These are phyloP conservation scores for Silurus lanzhouensis DNA, from an alignment of 2,797 vertebrate species.

Conservation along the genomic window DNA sequence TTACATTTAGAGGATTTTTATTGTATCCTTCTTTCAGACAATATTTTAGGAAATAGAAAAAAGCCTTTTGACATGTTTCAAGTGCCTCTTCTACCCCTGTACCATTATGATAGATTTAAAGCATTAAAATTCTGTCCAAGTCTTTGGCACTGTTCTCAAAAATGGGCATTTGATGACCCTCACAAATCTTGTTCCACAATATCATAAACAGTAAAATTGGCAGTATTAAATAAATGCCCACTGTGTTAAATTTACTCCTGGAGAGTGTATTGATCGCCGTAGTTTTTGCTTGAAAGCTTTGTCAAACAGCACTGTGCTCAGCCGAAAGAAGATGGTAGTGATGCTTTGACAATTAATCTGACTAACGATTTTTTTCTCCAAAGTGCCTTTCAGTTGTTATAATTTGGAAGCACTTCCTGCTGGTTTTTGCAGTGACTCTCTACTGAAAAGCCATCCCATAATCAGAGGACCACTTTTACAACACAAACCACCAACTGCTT, in stretches of 20 bases:
- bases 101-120: slow-evolving; percentile 27
- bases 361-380: slow-evolving; percentile 7
- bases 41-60: background rate
- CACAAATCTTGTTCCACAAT: slow-evolving; percentile 39
- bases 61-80: background rate
- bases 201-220: slow-evolving; percentile 34
- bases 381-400: slow-evolving; percentile 2
- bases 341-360: slow-evolving; percentile 36
- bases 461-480: background rate
- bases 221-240: slow-evolving; percentile 35
- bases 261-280: slow-evolving; percentile 33
- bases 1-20: background rate
- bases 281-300: slow-evolving; percentile 17
- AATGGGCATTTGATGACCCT: slow-evolving; percentile 38
- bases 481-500: background rate
- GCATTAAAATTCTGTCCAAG: slow-evolving; percentile 24
- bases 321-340: background rate
- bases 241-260: slow-evolving; percentile 42
- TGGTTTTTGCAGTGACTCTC: slow-evolving; percentile 8
- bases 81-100: background rate
- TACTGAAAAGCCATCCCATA: background rate
- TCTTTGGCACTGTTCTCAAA: slow-evolving; percentile 2
- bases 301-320: slow-evolving; percentile 1
- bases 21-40: slow-evolving; percentile 4
- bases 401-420: background rate